These are phyloP conservation scores for Labrus mixtus DNA, from an alignment of 2,113 vertebrate species.

Conservation along the genomic window DNA sequence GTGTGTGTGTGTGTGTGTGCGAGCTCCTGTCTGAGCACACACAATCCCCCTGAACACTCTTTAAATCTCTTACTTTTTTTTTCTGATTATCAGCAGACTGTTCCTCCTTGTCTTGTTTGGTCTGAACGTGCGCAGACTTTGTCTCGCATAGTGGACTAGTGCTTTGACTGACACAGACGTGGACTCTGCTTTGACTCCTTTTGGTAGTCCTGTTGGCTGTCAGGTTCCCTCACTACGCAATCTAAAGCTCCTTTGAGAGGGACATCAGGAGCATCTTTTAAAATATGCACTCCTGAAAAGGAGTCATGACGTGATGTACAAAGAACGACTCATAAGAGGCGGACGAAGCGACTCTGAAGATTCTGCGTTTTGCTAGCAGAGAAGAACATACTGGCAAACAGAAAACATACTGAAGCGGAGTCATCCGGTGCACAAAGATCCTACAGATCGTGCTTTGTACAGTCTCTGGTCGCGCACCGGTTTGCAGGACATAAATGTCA, in stretches of 20 bases:
- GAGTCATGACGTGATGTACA: too few relatives aligned
- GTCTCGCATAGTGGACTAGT: neutral
- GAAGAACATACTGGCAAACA: too few relatives aligned
- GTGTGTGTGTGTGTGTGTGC: neutral
- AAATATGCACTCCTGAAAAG: too few relatives aligned
- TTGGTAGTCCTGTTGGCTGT: conserved; percentile 55
- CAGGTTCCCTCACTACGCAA: conserved; percentile 26
- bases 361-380: too few relatives aligned
- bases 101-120: conserved; percentile 24
- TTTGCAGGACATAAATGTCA: too few relatives aligned
- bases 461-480: too few relatives aligned
- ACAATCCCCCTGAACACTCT: conserved; percentile 11
- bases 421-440: too few relatives aligned
- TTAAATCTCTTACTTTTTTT: neutral
- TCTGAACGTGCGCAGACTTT: conserved; percentile 9
- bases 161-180: conserved; percentile 49
- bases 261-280: conserved; percentile 35
- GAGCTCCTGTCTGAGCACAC: conserved; percentile 17
- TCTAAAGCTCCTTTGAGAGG: conserved; percentile 49
- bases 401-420: too few relatives aligned
- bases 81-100: conserved; percentile 38
- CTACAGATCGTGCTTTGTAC: too few relatives aligned
- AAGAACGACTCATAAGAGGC: too few relatives aligned
- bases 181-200: conserved; percentile 47
- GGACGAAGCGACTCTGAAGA: too few relatives aligned